phyloP scores from a whole-genome alignment of 2,888 invertebrate genomes.

The Megamerina dolium region DNA sequence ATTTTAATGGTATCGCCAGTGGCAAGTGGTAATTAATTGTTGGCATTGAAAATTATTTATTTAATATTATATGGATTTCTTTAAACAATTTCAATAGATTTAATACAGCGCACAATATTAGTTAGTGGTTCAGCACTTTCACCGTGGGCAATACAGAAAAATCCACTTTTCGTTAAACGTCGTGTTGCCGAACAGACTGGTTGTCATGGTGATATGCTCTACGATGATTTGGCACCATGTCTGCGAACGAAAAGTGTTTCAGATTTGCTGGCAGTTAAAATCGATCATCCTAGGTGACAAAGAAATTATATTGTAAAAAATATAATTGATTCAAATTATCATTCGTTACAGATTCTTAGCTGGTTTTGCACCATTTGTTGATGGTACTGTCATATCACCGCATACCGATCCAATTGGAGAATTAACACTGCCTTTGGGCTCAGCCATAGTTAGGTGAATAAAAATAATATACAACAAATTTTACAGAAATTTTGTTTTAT shows the following conservation, averaged over 20 bases:
- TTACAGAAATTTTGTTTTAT: neutral
- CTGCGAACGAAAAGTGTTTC: slow-evolving; percentile 70
- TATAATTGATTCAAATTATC: neutral
- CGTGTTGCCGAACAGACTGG: slow-evolving; percentile 77
- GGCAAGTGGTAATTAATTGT: slow-evolving; percentile 68
- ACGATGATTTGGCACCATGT: slow-evolving; percentile 80
- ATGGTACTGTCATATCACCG: slow-evolving; percentile 76
- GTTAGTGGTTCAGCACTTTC: slow-evolving; percentile 86
- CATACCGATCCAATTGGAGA: slow-evolving; percentile 40
- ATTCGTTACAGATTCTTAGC: slow-evolving; percentile 60
- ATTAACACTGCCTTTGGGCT: slow-evolving; percentile 45
- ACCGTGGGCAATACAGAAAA: slow-evolving; percentile 86
- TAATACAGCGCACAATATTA: slow-evolving; percentile 79
- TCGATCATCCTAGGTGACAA: slow-evolving; percentile 64
- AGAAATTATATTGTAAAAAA: neutral
- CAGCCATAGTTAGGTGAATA: slow-evolving; percentile 52
- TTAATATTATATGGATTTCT: no score
- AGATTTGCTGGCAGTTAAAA: slow-evolving; percentile 65
- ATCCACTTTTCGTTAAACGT: slow-evolving; percentile 74
- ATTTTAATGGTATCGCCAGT: slow-evolving; percentile 93
- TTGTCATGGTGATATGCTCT: slow-evolving; percentile 74
- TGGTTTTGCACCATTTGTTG: slow-evolving; percentile 91
- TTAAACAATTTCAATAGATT: slow-evolving; percentile 65
- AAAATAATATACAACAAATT: neutral
- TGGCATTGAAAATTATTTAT: no score